Conservation (phyloP, 2,113 vertebrate genomes). For the Melanostigma gelatinosum region DNA sequence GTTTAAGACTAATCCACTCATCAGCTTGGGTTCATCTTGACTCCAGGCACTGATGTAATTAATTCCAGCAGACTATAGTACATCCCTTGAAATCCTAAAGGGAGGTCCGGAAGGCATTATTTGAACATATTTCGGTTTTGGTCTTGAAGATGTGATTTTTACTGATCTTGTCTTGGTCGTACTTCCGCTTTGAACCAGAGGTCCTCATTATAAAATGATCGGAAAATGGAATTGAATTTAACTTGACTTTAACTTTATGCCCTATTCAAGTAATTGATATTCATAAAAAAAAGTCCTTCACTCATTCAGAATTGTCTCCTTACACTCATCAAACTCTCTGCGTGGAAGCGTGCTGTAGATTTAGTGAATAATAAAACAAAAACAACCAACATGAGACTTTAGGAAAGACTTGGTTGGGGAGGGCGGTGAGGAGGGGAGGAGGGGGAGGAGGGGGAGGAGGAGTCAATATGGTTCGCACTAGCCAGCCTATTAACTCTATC, state of each 20-base stretch:
- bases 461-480: conserved; percentile 11
- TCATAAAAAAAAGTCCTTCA: neutral
- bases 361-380: conserved; percentile 17
- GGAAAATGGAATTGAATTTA: neutral
- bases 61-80: neutral
- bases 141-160: neutral
- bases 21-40: neutral
- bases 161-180: neutral
- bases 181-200: neutral
- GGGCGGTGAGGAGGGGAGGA: no score
- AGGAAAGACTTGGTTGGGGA: conserved; percentile 24
- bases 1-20: neutral
- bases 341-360: neutral
- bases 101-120: neutral
- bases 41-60: neutral
- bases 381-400: conserved; percentile 16
- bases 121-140: neutral
- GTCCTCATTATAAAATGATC: neutral
- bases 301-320: neutral
- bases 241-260: neutral
- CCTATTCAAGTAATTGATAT: neutral
- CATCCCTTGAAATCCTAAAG: neutral
- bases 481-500: conserved; percentile 49
- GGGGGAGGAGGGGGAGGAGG: no score
- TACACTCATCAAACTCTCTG: neutral